Percentiles rank a stretch among this genome's conserved stretches.
Conservation (phyloP, 1,140 invertebrate species). For the Apocrypta bakeri region DNA sequence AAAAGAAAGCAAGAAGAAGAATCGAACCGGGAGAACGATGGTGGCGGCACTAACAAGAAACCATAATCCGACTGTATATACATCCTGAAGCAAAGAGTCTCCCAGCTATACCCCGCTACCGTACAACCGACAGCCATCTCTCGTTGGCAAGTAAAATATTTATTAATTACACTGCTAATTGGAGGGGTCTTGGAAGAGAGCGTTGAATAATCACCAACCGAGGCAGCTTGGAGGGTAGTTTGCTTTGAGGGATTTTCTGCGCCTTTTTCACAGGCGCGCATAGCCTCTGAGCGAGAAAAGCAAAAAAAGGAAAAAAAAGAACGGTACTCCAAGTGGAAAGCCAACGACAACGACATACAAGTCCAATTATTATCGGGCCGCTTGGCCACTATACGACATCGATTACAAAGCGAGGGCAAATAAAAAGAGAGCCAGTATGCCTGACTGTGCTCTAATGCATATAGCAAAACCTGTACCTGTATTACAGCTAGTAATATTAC, state of each 20-base stretch:
- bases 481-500: conserved; percentile 3
- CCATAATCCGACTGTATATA: conserved; percentile 26
- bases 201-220: conserved; percentile 7
- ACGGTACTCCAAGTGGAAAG: not conserved
- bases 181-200: conserved; percentile 47
- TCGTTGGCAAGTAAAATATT: conserved; percentile 56
- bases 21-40: not conserved
- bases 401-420: not conserved
- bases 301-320: conserved; percentile 8
- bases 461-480: too few relatives aligned
- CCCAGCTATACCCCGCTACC: not conserved
- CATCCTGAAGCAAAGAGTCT: not conserved
- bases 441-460: not conserved
- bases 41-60: conserved; percentile 32
- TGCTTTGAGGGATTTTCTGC: conserved; percentile 45
- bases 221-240: conserved; percentile 23
- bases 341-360: not conserved
- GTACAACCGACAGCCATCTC: conserved; percentile 12
- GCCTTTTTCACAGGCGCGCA: conserved; percentile 12
- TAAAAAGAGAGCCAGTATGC: not conserved
- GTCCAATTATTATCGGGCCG: conserved; percentile 30
- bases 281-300: not conserved
- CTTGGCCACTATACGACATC: conserved; percentile 11
- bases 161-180: conserved; percentile 62
- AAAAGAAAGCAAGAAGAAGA: conserved; percentile 5